Evolutionary conservation across 37 sponge, comb jelly and placozoan species (phyloP).

Genomic region (Agelas oroides): DNA sequence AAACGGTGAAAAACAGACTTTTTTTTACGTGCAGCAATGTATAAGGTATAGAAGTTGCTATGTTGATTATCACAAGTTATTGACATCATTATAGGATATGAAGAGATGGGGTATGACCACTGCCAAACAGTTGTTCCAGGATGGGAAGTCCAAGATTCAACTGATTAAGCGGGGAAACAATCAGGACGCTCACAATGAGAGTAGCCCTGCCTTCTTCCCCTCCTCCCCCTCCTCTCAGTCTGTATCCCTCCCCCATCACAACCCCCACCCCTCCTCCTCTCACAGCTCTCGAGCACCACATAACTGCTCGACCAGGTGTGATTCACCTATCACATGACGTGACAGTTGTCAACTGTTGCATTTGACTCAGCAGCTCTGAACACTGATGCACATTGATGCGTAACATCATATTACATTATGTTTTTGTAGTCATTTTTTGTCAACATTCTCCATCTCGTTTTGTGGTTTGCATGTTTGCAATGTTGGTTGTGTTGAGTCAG

Average conservation of each 20-base stretch:
- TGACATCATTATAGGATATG: conserved; percentile 11
- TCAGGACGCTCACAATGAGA: neutral
- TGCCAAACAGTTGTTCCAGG: neutral
- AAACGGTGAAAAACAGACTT: too few relatives aligned
- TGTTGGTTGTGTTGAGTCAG: too few relatives aligned
- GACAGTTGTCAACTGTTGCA: too few relatives aligned
- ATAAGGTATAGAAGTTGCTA: too few relatives aligned
- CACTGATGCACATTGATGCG: too few relatives aligned
- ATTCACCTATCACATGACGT: too few relatives aligned
- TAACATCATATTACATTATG: too few relatives aligned
- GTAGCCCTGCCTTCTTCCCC: neutral
- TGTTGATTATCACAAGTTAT: too few relatives aligned
- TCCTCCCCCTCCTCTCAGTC: conserved; percentile 18
- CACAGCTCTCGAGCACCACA: neutral
- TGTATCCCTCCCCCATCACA: neutral
- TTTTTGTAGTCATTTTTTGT: too few relatives aligned
- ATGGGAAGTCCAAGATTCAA: neutral
- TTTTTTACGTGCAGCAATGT: too few relatives aligned
- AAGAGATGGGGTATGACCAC: conserved; percentile 35
- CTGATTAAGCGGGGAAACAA: neutral
- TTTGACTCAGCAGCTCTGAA: neutral
- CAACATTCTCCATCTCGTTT: too few relatives aligned
- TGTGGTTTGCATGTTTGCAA: too few relatives aligned
- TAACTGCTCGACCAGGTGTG: neutral
- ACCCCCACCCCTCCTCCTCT: neutral